Base-by-base conservation (phyloP, 2,888 invertebrate genomes). In the Antheraea assamensis region DNA sequence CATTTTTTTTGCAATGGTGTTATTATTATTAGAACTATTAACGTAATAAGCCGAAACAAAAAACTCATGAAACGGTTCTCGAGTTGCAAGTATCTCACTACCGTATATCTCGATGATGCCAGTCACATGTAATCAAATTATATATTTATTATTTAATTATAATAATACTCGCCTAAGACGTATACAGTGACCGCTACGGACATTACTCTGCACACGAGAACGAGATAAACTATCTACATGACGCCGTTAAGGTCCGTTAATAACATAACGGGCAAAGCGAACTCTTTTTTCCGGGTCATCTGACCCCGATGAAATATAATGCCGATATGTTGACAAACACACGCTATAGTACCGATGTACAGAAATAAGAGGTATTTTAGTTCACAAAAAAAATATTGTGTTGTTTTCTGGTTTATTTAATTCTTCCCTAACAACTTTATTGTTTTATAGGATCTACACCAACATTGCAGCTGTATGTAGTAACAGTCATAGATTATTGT, bases 321-420 rank as follows among this genome's bases (percentile, higher is more conserved):
- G 78, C 75, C 76, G 76, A 55, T 84, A 82, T 84, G 84, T 81
- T 82, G 82, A 84, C 83, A 85, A 81, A 80, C 83, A 81, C 75
- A 78, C 78, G 78, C 74, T 75, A 72, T 74, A 73, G 78, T 74
- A 79, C 72, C 66, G 74, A 70, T 24, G 31, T 49, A 76, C 72
- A 71, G 72, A 74, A 71, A 73, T 58, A 66, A 70, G 19, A 24
- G 19, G 27, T 47, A 52, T 61, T 27, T 13, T 15, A 61, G 17
- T 61, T 61, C 27, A 61, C 61, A 27, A 61, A 61, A 13, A 27
- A 61, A 7, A 42, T 42, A 7, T 3, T 42, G 42, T 42, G 42
- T 42, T 3, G 42, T 35, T 35, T 35, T 35, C 7, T 35, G 35
- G 35, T 35, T 35, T 35, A 7, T 35, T 35, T 35, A 35, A 35